Percentiles rank a stretch among this genome's conserved stretches.
Conservation (phyloP, 2,113 vertebrate species). For the Naja naja region DNA sequence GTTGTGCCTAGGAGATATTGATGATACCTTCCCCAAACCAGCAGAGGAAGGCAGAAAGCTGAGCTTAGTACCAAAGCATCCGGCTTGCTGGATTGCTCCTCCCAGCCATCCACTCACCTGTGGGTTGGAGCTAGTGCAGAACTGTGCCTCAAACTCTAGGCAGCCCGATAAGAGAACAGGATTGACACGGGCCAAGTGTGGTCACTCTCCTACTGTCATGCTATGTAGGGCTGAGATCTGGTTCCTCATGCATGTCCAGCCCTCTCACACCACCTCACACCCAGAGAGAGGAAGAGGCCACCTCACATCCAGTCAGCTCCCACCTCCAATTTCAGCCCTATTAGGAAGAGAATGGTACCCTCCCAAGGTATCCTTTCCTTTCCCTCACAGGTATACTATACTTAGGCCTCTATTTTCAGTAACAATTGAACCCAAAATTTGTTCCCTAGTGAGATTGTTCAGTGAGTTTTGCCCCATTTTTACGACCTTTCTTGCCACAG, state of each 20-base stretch:
- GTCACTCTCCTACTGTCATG: background rate
- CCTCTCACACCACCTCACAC: background rate
- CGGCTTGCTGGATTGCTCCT: background rate
- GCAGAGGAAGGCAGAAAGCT: background rate
- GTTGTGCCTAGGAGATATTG: background rate
- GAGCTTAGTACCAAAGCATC: too few relatives aligned
- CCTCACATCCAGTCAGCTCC: background rate
- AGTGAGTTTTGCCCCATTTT: background rate
- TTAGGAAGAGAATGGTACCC: background rate
- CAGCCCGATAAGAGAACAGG: background rate
- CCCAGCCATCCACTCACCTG: background rate
- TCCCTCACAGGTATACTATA: background rate
- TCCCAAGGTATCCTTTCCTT: background rate
- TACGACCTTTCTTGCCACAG: background rate
- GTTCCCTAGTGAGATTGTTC: background rate
- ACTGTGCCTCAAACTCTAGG: background rate
- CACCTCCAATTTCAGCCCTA: background rate
- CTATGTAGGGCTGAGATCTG: background rate
- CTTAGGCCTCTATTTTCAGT: background rate
- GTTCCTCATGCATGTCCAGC: background rate
- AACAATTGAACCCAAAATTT: background rate
- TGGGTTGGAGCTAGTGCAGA: background rate
- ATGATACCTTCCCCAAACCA: background rate
- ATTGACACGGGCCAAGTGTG: background rate
- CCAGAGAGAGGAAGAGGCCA: background rate